Evolutionary conservation across 2,113 vertebrate species (phyloP), one percentile per base, ranked within the genome.

Genomic region (Engraulis encrasicolus): DNA sequence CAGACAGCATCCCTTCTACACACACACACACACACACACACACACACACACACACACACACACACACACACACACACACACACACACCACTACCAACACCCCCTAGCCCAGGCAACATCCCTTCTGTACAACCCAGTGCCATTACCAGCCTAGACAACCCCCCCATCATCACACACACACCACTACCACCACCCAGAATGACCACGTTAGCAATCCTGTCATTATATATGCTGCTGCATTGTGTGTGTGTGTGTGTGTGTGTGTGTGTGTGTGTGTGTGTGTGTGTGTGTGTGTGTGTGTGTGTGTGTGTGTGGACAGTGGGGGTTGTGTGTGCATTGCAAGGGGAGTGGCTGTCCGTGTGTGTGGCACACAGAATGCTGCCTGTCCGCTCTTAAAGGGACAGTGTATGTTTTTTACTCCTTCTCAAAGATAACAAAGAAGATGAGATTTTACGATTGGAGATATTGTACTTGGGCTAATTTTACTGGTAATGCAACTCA

Each of bases 161-260:
- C 58, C 66, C 6, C 27, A 23, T 31, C 27, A 74, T 1, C 27
- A 45, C 66, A n/a, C 61, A 34, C 12, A 11, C 61, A 23, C 27
- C 66, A 74, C 9, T 45, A 45, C 4, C 40, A 27, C n/a, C n/a
- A 31, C 23, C 66, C 15, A 74, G 66, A 74, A 74, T 17, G 2
- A 31, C 66, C 66, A 34, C 31, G 66, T 74, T 74, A 74, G 66
- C 66, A 74, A 31, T 74, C 34, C 66, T 66, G n/a, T 74, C 66
- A 74, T 74, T 34, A 36, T 34, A 74, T 15, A 74, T 74, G 66
- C 66, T 34, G 66, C 66, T 74, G 23, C 66, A 74, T 74, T 74
- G 66, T 36, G n/a, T 14, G 31, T 6, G 66, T 27, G 31, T 12
- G 4, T 31, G 34, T 34, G 27, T 74, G 66, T 1, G 66, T 11